Percentiles rank a stretch among this genome's conserved stretches.
phyloP scores from a whole-genome alignment of 2,113 vertebrate species.

The Eretmodus cyanostictus region DNA sequence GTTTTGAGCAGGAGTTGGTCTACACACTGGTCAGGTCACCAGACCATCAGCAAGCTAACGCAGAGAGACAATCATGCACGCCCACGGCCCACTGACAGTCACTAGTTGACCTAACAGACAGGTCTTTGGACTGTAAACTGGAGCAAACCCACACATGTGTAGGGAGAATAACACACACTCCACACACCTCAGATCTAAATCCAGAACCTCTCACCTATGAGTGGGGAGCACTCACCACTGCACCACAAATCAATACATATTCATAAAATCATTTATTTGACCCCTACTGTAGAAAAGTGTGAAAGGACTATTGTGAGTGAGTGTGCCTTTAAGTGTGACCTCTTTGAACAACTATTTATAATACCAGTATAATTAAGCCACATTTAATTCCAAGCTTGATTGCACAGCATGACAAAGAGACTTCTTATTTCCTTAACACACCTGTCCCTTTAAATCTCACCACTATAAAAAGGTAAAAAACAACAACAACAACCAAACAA shows the following conservation, averaged over 20 bases:
- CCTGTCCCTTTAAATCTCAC: not conserved
- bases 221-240: not conserved
- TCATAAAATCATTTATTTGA: not conserved
- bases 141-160: not conserved
- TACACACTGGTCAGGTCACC: not conserved
- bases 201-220: not conserved
- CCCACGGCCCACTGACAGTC: not conserved
- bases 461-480: not conserved
- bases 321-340: not conserved
- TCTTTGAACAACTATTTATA: not conserved
- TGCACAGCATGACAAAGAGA: not conserved
- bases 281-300: not conserved
- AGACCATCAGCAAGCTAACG: not conserved
- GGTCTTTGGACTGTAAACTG: not conserved
- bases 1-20: not conserved
- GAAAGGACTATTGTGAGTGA: not conserved
- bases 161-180: not conserved
- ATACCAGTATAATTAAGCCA: not conserved
- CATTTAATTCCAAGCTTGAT: not conserved
- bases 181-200: not conserved
- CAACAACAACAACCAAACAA: not conserved
- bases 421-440: not conserved
- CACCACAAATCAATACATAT: not conserved
- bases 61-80: not conserved
- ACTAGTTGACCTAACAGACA: not conserved